Evolutionary conservation across 1,140 invertebrate genomes (phyloP), one percentile per base, ranked within the genome.

Genomic region (Harpegnathos saltator): DNA sequence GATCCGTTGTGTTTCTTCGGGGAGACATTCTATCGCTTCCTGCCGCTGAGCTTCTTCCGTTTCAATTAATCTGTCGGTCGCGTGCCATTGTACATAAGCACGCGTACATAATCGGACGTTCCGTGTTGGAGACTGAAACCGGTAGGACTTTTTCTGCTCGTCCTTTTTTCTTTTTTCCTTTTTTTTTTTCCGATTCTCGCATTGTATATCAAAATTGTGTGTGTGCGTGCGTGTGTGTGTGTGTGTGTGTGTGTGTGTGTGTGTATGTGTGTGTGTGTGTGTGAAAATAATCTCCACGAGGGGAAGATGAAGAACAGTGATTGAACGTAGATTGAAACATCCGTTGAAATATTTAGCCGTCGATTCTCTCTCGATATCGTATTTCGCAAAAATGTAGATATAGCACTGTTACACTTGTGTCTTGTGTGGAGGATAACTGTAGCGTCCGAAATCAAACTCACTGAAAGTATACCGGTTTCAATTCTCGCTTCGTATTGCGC

Each of bases 91-190:
- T 81, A 72, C 66, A 84, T 58, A 38, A 22, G 59, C 75, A 84
- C 56, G 82, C 82, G 82, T 33, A 84, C n/a, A n/a, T 72, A 87
- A 82, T 88, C 71, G 80, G 29, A 71, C 54, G 63, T 54, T 85
- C 59, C 71, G 58, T 69, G 58, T 80, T 52, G 33, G 65, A 38
- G n/a, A 80, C 69, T 80, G 75, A 80, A 80, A 80, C 75, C 52
- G 75, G 75, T 80, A 69, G 29, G 44, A 68, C 22, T 58, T 58
- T n/a, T 33, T 44, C 38, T 44, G 22, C 58, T 69, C 12, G 52
- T 22, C 29, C 29, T 33, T 33, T 33, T 33, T 69, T 56, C 33
- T 33, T 5, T 5, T 33, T 33, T 3, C 29, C n/a, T n/a, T n/a
- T n/a, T n/a, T n/a, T n/a, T n/a, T n/a, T n/a, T n/a, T n/a, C n/a